Evolutionary conservation across 2,797 vertebrate species (phyloP).

Genomic region (Alcedo atthis): DNA sequence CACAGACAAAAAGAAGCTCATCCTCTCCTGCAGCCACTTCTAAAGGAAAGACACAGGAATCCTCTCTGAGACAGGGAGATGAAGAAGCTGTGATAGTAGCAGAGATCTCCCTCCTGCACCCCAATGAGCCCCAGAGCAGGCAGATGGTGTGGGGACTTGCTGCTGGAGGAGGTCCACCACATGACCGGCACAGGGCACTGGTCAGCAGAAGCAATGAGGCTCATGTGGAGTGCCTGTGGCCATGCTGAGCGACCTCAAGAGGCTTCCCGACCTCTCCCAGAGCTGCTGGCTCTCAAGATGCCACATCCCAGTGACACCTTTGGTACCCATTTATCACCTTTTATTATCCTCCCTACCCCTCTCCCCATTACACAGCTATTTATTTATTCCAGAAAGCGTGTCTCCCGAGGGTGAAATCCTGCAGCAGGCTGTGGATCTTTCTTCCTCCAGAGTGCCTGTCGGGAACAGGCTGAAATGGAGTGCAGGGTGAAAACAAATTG

Average conservation of each 20-base stretch:
- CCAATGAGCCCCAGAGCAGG: fast-evolving
- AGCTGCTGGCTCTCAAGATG: not conserved
- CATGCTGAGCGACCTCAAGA: not conserved
- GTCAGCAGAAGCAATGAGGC: not conserved
- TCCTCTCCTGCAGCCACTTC: not conserved
- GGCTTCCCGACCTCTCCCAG: not conserved
- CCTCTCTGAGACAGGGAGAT: fast-evolving
- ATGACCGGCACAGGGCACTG: not conserved
- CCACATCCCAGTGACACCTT: not conserved
- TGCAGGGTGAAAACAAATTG: not conserved
- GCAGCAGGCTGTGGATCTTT: not conserved
- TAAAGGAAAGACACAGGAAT: not conserved
- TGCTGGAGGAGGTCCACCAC: not conserved
- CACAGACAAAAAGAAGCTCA: not conserved
- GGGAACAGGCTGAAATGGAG: not conserved
- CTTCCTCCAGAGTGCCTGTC: not conserved
- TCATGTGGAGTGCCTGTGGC: not conserved
- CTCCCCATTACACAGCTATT: not conserved
- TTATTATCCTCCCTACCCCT: not conserved
- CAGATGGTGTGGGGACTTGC: fast-evolving
- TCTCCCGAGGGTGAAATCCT: not conserved
- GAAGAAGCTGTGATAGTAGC: fast-evolving
- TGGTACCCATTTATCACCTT: not conserved
- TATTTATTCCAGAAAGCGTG: not conserved
- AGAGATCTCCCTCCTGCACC: not conserved